Base-by-base conservation (phyloP, 2,888 invertebrate genomes). In the Aleiodes alternator region DNA sequence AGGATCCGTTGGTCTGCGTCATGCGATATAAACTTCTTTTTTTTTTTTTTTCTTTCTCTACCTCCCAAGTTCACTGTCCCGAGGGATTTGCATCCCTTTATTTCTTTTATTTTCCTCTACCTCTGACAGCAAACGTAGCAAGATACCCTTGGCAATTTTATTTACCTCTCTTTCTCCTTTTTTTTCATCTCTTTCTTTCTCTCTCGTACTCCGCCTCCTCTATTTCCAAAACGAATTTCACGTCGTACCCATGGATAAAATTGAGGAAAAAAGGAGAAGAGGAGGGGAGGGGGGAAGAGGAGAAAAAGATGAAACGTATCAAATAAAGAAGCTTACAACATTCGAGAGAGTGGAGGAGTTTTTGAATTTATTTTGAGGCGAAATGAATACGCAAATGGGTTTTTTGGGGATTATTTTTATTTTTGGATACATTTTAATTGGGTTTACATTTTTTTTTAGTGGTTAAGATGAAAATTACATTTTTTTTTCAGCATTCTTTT, bases 61-160 rank as follows among this genome's bases (percentile, higher is more conserved):
- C 80, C 81, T 79, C 80, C 77, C 75, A 59, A 73, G 69, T 79
- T 76, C 56, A 73, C 66, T 69, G 75, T 78, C 80, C 78, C 76
- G 48, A 66, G 79, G 82, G 84, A 84, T 82, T 84, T 83, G 81
- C 81, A 82, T 83, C 80, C 81, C 78, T 82, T 81, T 80, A 79
- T 76, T 78, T 61, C 48, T 79, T 69, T 76, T 74, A 76, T 78
- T 79, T 78, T 73, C 23, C 23, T 23, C 77, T 69, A 78, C 66
- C 76, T 77, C 50, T 4, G 31, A 16, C 57, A n/a, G 69, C 4
- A 34, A 16, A 12, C 4, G 48, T 31, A 9, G 43, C 5, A 38
- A 43, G 7, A 43, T 43, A 71, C 68, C 70, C 57, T 50, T 56
- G 61, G 53, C 38, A 69, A 72, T 72, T 51, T 66, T 73, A 43